These are phyloP conservation scores for Zaprionus capensis DNA, from an alignment of 1,140 invertebrate species.

Conservation along the genomic window DNA sequence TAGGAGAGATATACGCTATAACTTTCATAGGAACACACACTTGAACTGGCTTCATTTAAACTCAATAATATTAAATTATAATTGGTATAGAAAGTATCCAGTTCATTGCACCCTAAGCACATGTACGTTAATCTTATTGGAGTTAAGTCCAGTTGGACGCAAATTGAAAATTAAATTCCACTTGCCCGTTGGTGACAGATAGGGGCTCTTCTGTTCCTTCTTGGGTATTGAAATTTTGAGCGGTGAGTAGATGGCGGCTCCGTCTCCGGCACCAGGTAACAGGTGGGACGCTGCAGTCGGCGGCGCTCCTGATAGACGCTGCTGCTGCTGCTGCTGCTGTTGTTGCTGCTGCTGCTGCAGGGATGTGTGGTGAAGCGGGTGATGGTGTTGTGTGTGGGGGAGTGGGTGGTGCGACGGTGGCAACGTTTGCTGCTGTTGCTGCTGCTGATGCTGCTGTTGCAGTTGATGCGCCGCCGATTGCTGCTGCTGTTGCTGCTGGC, in stretches of 20 bases:
- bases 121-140: conserved; percentile 2
- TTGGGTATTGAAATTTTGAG: conserved; percentile 84
- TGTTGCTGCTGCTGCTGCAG: conserved; percentile 43
- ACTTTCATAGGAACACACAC: too few relatives aligned
- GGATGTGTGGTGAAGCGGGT: conserved; percentile 73
- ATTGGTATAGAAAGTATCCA: neutral
- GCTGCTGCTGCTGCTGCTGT: conserved; percentile 4
- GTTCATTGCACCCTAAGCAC: neutral
- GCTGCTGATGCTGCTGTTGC: conserved; percentile 53
- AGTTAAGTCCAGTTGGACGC: neutral
- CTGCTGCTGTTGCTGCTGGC: conserved; percentile 53
- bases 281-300: conserved; percentile 48
- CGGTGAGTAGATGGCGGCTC: conserved; percentile 79
- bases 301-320: conserved; percentile 81
- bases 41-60: too few relatives aligned
- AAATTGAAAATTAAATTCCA: conserved; percentile 37
- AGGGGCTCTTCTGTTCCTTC: conserved; percentile 90
- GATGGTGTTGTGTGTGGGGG: conserved; percentile 61
- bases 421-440: conserved; percentile 44
- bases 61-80: too few relatives aligned
- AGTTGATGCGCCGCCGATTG: conserved; percentile 62
- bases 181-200: conserved; percentile 89
- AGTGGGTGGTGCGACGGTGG: conserved; percentile 56
- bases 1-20: too few relatives aligned
- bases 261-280: conserved; percentile 47